A percentile compares a stretch with the other conserved stretches of the same genome.
These are phyloP conservation scores for Chiridota heheva DNA, from an alignment of 35 echinoderm and acorn worm genomes.

Conservation along the genomic window DNA sequence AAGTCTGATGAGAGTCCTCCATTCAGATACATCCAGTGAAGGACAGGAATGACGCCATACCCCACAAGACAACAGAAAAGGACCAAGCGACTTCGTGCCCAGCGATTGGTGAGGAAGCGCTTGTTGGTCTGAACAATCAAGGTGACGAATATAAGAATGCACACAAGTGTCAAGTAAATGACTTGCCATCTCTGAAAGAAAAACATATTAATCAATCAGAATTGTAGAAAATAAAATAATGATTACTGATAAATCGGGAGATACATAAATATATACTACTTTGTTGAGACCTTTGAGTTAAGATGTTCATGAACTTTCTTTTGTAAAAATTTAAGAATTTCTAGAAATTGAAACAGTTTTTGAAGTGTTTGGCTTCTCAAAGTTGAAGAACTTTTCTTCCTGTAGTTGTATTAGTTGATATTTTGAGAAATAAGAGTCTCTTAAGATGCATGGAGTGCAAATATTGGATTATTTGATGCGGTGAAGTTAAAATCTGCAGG, in stretches of 20 bases:
- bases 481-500: no score
- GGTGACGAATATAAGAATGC: slow-evolving; percentile 66
- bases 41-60: slow-evolving; percentile 80
- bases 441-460: no score
- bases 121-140: slow-evolving; percentile 73
- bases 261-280: not conserved
- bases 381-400: no score
- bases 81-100: slow-evolving; percentile 62
- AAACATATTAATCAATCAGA: not conserved
- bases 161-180: slow-evolving; percentile 66
- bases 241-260: not conserved
- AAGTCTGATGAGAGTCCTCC: slow-evolving; percentile 72
- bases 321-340: no score
- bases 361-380: no score
- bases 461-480: no score
- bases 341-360: no score
- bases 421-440: no score
- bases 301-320: no score
- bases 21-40: slow-evolving; percentile 86
- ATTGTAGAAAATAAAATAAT: not conserved
- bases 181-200: slow-evolving; percentile 65
- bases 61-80: slow-evolving; percentile 69
- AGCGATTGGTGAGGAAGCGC: slow-evolving; percentile 61
- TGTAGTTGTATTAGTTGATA: no score
- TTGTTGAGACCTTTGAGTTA: not conserved